These are phyloP conservation scores for Etia nguti DNA, from an alignment of 2,113 vertebrate species.

Conservation along the genomic window DNA sequence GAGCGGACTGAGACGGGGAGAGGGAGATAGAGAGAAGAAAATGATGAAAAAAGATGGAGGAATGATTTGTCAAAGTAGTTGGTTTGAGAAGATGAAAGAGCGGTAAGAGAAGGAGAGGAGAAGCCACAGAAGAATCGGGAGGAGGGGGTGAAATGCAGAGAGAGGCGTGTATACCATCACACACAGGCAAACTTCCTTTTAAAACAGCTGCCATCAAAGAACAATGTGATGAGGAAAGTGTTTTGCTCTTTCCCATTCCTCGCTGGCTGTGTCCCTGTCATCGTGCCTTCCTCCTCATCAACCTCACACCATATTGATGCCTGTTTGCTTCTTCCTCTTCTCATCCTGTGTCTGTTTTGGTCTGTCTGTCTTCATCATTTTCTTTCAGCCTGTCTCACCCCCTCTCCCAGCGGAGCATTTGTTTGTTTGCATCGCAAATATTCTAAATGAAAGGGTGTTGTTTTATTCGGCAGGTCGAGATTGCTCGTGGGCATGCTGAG, in stretches of 20 bases:
- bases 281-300: slow-evolving; percentile 1
- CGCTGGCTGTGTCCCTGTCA: not conserved
- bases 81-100: slow-evolving; percentile 34
- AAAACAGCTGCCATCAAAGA: not conserved
- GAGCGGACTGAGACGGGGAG: not conserved
- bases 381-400: not conserved
- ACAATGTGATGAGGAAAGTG: not conserved
- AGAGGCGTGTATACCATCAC: not conserved
- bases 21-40: not conserved
- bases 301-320: not conserved
- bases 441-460: slow-evolving; percentile 60
- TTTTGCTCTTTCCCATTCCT: not conserved
- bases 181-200: not conserved
- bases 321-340: not conserved
- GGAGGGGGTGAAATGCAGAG: not conserved
- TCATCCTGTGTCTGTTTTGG: not conserved
- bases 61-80: slow-evolving; percentile 14
- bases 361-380: not conserved
- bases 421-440: slow-evolving; percentile 69
- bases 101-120: not conserved
- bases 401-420: slow-evolving; percentile 47
- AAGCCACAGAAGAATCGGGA: not conserved
- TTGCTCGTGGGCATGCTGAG: slow-evolving; percentile 44
- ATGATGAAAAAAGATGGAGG: slow-evolving; percentile 13
- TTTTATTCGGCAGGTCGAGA: slow-evolving; percentile 54